phyloP scores from a whole-genome alignment of 2,797 vertebrate genomes.

The Acipenser oxyrinchus region DNA sequence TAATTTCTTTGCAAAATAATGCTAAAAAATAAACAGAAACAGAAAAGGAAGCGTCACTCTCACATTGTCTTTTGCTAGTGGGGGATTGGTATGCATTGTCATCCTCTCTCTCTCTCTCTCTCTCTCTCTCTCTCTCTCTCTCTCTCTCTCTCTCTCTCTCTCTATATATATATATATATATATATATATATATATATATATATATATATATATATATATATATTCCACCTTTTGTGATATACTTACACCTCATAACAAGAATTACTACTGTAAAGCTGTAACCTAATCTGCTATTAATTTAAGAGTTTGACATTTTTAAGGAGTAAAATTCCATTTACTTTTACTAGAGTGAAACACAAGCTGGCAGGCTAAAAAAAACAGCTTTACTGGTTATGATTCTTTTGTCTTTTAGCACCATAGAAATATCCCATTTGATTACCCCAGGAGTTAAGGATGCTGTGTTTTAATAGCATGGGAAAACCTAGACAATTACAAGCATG shows the following conservation, averaged over 20 bases:
- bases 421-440: neutral
- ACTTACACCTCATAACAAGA: conserved; percentile 3
- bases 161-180: too few relatives aligned
- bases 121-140: too few relatives aligned
- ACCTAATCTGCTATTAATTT: conserved; percentile 18
- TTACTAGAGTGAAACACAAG: conserved; percentile 28
- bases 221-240: conserved; percentile 3
- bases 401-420: neutral
- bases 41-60: too few relatives aligned
- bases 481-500: neutral
- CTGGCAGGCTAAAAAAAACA: neutral
- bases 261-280: conserved; percentile 10
- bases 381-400: neutral
- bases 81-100: too few relatives aligned
- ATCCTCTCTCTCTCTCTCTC: too few relatives aligned
- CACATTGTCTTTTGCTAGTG: too few relatives aligned
- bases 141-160: too few relatives aligned
- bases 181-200: too few relatives aligned
- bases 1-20: too few relatives aligned
- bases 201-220: too few relatives aligned
- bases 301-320: conserved; percentile 15
- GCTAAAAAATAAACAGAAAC: too few relatives aligned
- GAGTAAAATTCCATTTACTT: conserved; percentile 13
- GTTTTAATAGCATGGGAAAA: neutral
- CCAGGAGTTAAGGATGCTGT: neutral